A percentile compares a stretch with the other conserved stretches of the same genome.
Conservation (phyloP, 1,140 invertebrate species). For the Macrocentrus cingulum region DNA sequence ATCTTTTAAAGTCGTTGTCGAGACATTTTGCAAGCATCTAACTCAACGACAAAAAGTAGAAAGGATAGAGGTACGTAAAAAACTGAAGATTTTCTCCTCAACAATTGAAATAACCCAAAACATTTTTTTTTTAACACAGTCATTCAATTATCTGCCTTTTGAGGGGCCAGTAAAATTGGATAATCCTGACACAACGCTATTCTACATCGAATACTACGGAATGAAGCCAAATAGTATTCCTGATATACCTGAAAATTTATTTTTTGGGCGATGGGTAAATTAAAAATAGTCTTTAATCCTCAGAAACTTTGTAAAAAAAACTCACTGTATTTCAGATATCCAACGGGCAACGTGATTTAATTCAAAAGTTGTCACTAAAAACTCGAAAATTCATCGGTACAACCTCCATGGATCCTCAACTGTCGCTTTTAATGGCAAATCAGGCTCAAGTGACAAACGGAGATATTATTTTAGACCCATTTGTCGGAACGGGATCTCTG, state of each 20-base stretch:
- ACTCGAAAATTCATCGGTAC: conserved; percentile 94
- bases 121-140: too few species aligned
- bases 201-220: conserved; percentile 88
- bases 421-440: conserved; percentile 93
- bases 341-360: conserved; percentile 79
- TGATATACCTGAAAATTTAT: conserved; percentile 70
- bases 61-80: too few species aligned
- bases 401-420: conserved; percentile 94
- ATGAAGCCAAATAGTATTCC: conserved; percentile 73
- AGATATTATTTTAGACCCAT: conserved; percentile 87
- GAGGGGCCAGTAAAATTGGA: conserved; percentile 80
- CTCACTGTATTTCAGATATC: conserved; percentile 62
- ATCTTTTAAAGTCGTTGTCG: conserved; percentile 58
- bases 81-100: too few species aligned
- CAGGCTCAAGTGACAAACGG: conserved; percentile 76
- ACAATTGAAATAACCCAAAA: too few species aligned
- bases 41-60: too few species aligned
- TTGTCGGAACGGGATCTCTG: conserved; percentile 93
- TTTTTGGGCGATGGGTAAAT: conserved; percentile 84
- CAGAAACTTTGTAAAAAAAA: conserved; percentile 14
- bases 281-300: conserved; percentile 14
- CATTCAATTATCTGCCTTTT: conserved; percentile 78
- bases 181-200: conserved; percentile 77
- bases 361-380: conserved; percentile 81
- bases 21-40: conserved; percentile 15